Evolutionary conservation across 2,797 vertebrate genomes (phyloP).

Genomic region (Danio albolineatus): DNA sequence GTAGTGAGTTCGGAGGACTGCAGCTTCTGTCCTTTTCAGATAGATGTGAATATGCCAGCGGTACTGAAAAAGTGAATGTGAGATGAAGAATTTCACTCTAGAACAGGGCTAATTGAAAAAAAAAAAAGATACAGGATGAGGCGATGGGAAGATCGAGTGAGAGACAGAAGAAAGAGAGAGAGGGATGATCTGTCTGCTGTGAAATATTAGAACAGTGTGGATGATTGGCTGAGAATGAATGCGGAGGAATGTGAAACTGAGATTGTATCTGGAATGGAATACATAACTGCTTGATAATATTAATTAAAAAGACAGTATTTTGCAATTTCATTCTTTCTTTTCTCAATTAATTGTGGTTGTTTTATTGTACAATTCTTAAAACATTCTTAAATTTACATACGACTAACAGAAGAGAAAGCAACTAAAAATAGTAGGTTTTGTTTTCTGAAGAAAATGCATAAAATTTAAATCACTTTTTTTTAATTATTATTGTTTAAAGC

Average conservation of each 20-base stretch:
- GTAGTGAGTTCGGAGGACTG: constrained; percentile 15
- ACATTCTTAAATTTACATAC: no score
- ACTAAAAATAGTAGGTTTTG: no score
- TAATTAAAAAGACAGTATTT: neutral
- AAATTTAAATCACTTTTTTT: no score
- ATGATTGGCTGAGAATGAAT: neutral
- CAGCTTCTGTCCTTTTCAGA: constrained; percentile 29
- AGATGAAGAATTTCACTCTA: constrained; percentile 40
- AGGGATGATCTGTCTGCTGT: neutral
- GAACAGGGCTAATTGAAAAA: constrained; percentile 35
- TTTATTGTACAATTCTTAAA: no score
- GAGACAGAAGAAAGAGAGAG: neutral
- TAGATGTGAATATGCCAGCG: constrained; percentile 32
- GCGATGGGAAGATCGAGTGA: constrained; percentile 8
- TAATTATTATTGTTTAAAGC: no score
- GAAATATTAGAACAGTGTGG: neutral
- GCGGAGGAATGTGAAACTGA: neutral
- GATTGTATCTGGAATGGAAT: neutral
- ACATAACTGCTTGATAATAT: neutral
- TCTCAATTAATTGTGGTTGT: no score
- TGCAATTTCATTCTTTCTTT: neutral
- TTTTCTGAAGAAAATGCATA: no score
- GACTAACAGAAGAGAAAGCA: no score
- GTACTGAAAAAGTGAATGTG: constrained; percentile 35
- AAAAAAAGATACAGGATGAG: constrained; percentile 1